Percentiles rank a stretch among this genome's conserved stretches.
Conservation (phyloP, 2,888 invertebrate genomes). For the Tortricodes alternella region DNA sequence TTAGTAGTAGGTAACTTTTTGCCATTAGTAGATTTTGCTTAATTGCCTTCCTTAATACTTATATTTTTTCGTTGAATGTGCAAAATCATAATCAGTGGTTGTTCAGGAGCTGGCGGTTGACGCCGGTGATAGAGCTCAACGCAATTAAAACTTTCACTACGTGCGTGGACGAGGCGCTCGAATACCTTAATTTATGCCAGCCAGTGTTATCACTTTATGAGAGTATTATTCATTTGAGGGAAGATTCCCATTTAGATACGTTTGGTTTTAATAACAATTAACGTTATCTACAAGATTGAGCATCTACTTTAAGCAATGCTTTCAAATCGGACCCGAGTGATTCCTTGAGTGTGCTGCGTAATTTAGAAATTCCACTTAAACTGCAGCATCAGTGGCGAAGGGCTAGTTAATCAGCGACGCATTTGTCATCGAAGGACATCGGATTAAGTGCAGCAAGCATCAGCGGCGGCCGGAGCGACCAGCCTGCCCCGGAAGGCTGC, state of each 20-base stretch:
- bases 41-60: neutral
- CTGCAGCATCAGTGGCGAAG: neutral
- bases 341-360: too few species aligned
- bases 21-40: conserved; percentile 12
- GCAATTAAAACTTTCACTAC: conserved; percentile 82
- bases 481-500: conserved; percentile 73
- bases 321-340: neutral
- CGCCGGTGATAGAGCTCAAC: conserved; percentile 78
- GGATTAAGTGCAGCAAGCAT: conserved; percentile 70
- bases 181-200: conserved; percentile 77
- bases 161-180: conserved; percentile 77
- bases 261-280: conserved; percentile 41
- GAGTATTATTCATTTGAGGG: conserved; percentile 76
- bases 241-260: conserved; percentile 58
- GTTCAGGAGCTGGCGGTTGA: conserved; percentile 68
- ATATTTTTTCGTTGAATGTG: conserved; percentile 32
- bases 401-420: conserved; percentile 47
- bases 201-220: conserved; percentile 75
- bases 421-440: conserved; percentile 63
- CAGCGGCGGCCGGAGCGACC: conserved; percentile 65
- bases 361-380: too few species aligned
- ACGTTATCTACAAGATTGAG: conserved; percentile 24
- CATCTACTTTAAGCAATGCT: conserved; percentile 1
- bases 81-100: conserved; percentile 52
- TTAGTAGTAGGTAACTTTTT: conserved; percentile 11